Conservation (phyloP, 2,888 invertebrate species). For the Ethmia dodecea region DNA sequence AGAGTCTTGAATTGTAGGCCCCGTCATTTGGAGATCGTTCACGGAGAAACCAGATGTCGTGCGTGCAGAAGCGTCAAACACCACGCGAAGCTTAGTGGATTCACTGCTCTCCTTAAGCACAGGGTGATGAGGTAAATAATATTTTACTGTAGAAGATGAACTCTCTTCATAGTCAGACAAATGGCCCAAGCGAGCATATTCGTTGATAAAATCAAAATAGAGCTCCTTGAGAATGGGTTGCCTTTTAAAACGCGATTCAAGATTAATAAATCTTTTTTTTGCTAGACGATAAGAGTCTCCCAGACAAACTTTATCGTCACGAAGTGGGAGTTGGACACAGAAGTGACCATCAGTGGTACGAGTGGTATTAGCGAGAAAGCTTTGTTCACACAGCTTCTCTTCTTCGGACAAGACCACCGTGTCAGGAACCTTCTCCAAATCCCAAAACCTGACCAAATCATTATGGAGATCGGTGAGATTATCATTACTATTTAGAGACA, state of each 20-base stretch:
- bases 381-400: slow-evolving; percentile 8
- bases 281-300: background rate
- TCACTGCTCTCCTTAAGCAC: background rate
- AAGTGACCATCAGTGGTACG: slow-evolving; percentile 1
- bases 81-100: background rate
- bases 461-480: too few species aligned
- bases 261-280: background rate
- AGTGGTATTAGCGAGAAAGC: slow-evolving; percentile 3
- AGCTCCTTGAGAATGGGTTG: slow-evolving; percentile 2
- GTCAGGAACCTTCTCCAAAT: background rate
- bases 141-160: background rate
- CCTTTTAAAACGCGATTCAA: slow-evolving; percentile 6
- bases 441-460: background rate
- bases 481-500: too few species aligned
- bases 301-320: background rate
- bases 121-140: background rate
- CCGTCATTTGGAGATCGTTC: slow-evolving; percentile 12
- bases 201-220: slow-evolving; percentile 5
- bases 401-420: background rate
- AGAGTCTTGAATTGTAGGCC: slow-evolving; percentile 12
- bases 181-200: slow-evolving; percentile 1
- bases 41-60: slow-evolving; percentile 6
- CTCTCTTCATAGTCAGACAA: background rate
- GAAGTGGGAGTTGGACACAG: background rate
- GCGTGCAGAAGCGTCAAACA: background rate